Base-by-base conservation (phyloP, 2,888 invertebrate species). In the Drosophila conformis region DNA sequence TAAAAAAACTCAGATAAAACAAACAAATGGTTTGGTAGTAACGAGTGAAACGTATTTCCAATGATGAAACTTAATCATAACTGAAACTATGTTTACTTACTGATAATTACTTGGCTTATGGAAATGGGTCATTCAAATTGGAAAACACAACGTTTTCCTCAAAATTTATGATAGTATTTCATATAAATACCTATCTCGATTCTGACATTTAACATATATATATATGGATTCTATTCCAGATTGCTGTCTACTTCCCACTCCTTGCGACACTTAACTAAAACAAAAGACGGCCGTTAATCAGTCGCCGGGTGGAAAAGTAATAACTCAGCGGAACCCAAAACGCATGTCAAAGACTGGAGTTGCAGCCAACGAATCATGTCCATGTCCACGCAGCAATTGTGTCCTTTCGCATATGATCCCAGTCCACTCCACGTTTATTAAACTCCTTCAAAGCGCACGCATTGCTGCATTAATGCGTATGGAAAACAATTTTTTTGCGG, bases 391-490 rank as follows among this genome's bases (percentile, higher is more conserved):
- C 65, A 33, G n/a, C 18, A n/a, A 13, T 40, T 36, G 31, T 51
- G 52, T 57, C 40, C 72, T 69, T 63, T 59, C 58, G 21, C 31
- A 5, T 3, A 3, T 2, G 2, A 29, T 49, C n/a, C 35, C n/a
- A 21, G 18, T 18, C 35, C 18, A 40, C 18, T 11, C 18, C 13
- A 5, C 15, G 31, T 46, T 46, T 46, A 21, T 7, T 15, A 29
- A 21, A 58, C 59, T 54, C 68, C 59, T 29, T 8, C 21, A 25
- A 46, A 42, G 57, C 76, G 73, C 80, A 81, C 81, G 81, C 81
- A 79, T 71, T 69, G 81, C 78, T 89, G 86, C 89, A 87, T 80
- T 82, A 87, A 84, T 87, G 86, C 89, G 86, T 81, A 76, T 81
- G 76, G 69, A 78, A 78, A 76, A 70, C 71, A 80, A 72, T 78